phyloP scores from a whole-genome alignment of 2,888 invertebrate species.

The Drosophila colorata region DNA sequence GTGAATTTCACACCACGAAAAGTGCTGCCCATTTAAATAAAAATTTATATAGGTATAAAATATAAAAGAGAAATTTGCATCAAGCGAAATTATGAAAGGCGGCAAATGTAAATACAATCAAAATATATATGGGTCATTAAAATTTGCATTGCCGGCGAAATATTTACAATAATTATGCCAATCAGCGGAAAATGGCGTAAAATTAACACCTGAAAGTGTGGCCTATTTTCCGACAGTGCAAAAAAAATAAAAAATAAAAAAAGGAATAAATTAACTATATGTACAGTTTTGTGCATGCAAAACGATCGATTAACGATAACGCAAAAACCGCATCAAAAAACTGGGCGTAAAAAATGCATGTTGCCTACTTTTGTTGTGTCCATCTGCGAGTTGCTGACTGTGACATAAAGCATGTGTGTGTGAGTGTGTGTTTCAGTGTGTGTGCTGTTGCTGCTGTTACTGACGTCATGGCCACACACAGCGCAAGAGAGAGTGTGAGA shows the following conservation, averaged over 20 bases:
- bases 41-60: constrained; percentile 1
- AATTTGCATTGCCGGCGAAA: constrained; percentile 46
- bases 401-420: constrained; percentile 13
- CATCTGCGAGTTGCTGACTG: constrained; percentile 10
- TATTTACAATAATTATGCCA: constrained; percentile 55
- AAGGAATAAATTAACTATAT: background rate
- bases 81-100: constrained; percentile 1
- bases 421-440: constrained; percentile 24
- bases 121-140: constrained; percentile 19
- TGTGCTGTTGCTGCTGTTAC: constrained; percentile 25
- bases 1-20: constrained; percentile 22
- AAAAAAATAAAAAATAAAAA: constrained; percentile 2
- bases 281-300: constrained; percentile 47
- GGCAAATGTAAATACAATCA: constrained; percentile 21
- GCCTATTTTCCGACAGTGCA: constrained; percentile 40
- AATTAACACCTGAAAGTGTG: constrained; percentile 47
- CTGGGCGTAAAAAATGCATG: constrained; percentile 15
- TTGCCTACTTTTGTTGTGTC: constrained; percentile 44
- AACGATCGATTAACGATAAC: constrained; percentile 51
- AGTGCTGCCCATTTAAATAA: constrained; percentile 29
- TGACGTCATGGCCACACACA: constrained; percentile 48
- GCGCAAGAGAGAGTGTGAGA: background rate
- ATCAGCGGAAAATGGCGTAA: constrained; percentile 36
- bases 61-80: constrained; percentile 8
- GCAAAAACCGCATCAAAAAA: constrained; percentile 14